phyloP scores from a whole-genome alignment of 1,140 invertebrate species.

The Drosophila hydei region DNA sequence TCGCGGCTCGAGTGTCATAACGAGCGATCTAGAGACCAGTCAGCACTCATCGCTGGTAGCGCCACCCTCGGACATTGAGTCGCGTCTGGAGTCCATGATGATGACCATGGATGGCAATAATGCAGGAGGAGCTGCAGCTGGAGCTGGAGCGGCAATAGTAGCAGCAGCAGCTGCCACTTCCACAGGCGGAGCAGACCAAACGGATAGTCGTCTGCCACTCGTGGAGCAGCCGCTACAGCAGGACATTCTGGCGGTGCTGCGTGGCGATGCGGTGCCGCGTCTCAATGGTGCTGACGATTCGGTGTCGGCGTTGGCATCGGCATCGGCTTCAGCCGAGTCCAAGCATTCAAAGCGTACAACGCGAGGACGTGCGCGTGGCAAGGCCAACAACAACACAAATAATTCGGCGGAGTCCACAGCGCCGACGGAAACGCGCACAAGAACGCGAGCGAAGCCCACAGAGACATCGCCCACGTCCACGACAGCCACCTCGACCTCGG shows the following conservation, averaged over 20 bases:
- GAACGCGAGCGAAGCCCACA: conserved; percentile 45
- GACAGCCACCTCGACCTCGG: neutral
- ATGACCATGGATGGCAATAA: conserved; percentile 77
- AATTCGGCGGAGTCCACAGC: conserved; percentile 20
- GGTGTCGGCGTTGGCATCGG: neutral
- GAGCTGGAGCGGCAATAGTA: conserved; percentile 1
- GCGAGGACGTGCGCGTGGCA: conserved; percentile 49
- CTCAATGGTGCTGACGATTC: conserved; percentile 53
- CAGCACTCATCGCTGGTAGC: conserved; percentile 83
- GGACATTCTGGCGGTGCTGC: conserved; percentile 77
- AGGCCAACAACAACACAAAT: conserved; percentile 19
- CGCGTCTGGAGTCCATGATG: conserved; percentile 80
- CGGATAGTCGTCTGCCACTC: neutral
- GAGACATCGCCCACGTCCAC: conserved; percentile 29
- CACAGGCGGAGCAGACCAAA: neutral
- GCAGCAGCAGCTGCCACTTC: conserved; percentile 1
- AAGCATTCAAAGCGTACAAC: conserved; percentile 52
- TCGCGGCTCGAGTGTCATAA: conserved; percentile 80
- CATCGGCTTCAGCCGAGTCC: neutral
- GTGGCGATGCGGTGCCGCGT: conserved; percentile 59
- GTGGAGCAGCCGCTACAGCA: conserved; percentile 70
- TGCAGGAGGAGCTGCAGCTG: conserved; percentile 12
- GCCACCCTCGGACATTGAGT: conserved; percentile 82
- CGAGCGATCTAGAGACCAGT: conserved; percentile 81
- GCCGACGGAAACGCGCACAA: conserved; percentile 43